Evolutionary conservation across 2,888 invertebrate species (phyloP).

Genomic region (Ditula angustiorana): DNA sequence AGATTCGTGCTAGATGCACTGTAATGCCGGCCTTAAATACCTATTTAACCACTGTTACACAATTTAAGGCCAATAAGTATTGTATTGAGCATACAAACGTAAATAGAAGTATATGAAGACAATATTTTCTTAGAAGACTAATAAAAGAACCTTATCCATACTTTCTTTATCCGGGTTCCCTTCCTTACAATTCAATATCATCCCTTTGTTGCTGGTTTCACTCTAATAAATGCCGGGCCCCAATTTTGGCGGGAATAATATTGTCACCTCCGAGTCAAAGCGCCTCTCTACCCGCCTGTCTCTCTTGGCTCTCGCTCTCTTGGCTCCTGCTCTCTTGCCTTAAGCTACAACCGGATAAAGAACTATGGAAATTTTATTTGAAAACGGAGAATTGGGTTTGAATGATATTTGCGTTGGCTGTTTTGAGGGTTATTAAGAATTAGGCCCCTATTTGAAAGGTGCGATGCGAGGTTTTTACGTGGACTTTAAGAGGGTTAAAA

Average conservation of each 20-base stretch:
- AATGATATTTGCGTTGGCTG: background rate
- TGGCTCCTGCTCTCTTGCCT: conserved; percentile 28
- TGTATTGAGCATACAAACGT: too few relatives aligned
- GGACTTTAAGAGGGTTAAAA: too few relatives aligned
- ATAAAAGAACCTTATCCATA: conserved; percentile 51
- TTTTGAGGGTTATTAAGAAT: background rate
- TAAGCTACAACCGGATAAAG: conserved; percentile 27
- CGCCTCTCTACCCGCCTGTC: conserved; percentile 33
- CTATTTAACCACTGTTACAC: too few relatives aligned
- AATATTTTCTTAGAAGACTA: background rate
- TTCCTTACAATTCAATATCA: conserved; percentile 83
- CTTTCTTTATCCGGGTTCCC: conserved; percentile 49
- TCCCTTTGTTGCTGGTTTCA: conserved; percentile 84
- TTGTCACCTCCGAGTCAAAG: conserved; percentile 69
- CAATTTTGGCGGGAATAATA: conserved; percentile 81
- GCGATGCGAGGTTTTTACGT: background rate
- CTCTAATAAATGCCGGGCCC: conserved; percentile 82
- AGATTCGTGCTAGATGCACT: too few relatives aligned
- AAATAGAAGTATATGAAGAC: background rate
- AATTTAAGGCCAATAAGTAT: too few relatives aligned
- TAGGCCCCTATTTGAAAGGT: background rate
- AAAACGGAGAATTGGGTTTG: conserved; percentile 34
- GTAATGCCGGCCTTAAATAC: too few relatives aligned
- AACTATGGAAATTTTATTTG: conserved; percentile 38
- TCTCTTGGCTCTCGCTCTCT: background rate